Evolutionary conservation across 2,888 invertebrate genomes (phyloP).

Genomic region (Dasysyrphus albostriatus): DNA sequence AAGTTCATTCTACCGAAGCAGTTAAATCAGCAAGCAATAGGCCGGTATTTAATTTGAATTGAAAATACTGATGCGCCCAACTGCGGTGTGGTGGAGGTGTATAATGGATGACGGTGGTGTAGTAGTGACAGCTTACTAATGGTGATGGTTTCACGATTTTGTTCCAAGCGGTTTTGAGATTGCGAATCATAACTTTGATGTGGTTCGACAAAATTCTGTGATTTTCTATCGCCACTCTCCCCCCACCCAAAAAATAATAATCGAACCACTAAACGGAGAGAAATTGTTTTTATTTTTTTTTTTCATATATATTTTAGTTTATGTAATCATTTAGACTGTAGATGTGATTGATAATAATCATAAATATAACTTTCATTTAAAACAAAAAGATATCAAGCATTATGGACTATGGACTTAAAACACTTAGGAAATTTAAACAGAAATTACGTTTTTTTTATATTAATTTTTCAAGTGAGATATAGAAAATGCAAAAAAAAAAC

Average conservation of each 20-base stretch:
- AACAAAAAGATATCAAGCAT: neutral
- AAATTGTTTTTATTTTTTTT: conserved; percentile 41
- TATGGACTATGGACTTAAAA: neutral
- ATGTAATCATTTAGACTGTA: conserved; percentile 6
- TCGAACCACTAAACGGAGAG: conserved; percentile 26
- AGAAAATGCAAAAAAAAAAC: neutral
- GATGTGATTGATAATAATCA: neutral
- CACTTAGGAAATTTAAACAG: neutral
- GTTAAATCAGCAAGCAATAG: conserved; percentile 24
- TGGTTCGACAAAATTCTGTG: conserved; percentile 27
- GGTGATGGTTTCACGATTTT: conserved; percentile 48
- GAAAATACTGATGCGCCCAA: neutral
- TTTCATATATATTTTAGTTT: conserved; percentile 18
- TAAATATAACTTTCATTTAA: neutral
- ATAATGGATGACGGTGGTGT: neutral
- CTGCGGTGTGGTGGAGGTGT: neutral
- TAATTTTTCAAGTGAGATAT: neutral
- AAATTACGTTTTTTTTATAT: neutral
- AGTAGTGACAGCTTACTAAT: no score
- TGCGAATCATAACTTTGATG: conserved; percentile 36
- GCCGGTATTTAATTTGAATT: neutral
- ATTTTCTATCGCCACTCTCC: neutral
- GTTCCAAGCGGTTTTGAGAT: conserved; percentile 39
- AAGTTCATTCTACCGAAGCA: conserved; percentile 23
- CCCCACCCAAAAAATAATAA: neutral